phyloP scores from a whole-genome alignment of 2,113 vertebrate genomes.

The Malaclemys terrapin region DNA sequence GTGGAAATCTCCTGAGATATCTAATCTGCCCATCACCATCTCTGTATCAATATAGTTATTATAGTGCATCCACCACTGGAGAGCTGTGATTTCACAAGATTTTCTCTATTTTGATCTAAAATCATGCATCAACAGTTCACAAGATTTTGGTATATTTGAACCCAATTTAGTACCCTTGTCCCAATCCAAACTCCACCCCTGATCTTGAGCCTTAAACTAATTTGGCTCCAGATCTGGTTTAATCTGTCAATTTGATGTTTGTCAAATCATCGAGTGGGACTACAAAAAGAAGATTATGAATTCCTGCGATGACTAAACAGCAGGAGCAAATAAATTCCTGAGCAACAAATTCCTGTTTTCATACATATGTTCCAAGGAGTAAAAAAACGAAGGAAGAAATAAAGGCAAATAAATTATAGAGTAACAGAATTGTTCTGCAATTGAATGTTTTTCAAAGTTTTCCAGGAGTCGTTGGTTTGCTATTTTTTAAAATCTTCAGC shows the following conservation, averaged over 20 bases:
- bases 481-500: constrained; percentile 4
- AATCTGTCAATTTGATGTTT: background rate
- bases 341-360: constrained; percentile 37
- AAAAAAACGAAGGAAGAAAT: background rate
- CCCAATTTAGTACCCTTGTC: background rate
- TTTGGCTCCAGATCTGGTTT: background rate
- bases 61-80: background rate
- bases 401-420: constrained; percentile 32
- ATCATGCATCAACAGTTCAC: background rate
- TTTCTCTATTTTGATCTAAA: background rate
- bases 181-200: background rate
- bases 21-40: background rate
- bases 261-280: background rate
- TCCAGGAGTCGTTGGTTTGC: background rate
- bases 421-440: background rate
- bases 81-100: background rate
- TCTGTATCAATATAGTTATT: background rate
- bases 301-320: constrained; percentile 28
- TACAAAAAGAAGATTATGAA: background rate
- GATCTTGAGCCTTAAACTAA: background rate
- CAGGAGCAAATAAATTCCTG: background rate
- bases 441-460: constrained; percentile 37
- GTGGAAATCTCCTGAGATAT: background rate
- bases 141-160: background rate
- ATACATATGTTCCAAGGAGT: background rate